Conservation (phyloP, 2,888 invertebrate genomes). For the Orthosia incerta region DNA sequence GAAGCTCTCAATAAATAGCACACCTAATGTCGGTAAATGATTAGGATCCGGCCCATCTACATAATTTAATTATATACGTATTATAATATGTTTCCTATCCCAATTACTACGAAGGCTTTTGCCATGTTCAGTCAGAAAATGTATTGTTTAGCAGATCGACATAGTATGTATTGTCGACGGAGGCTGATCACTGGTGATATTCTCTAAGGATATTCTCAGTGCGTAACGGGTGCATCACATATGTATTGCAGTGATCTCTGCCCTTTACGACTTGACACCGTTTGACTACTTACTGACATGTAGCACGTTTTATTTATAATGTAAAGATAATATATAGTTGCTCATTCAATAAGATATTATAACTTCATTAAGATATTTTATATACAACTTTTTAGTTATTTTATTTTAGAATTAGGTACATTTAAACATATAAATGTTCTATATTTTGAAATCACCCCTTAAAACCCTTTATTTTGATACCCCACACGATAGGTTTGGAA, state of each 20-base stretch:
- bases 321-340: background rate
- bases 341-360: background rate
- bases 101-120: background rate
- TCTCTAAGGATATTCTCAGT: background rate
- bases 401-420: too few relatives aligned
- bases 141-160: background rate
- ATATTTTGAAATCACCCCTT: too few relatives aligned
- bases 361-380: too few relatives aligned
- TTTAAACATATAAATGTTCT: too few relatives aligned
- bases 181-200: background rate
- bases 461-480: too few relatives aligned
- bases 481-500: too few relatives aligned
- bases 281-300: background rate
- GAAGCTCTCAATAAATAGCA: slow-evolving; percentile 5
- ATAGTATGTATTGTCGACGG: background rate
- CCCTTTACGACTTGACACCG: slow-evolving; percentile 7
- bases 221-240: background rate
- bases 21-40: slow-evolving; percentile 4
- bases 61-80: too few relatives aligned
- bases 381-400: too few relatives aligned
- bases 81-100: background rate
- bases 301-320: background rate
- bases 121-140: background rate
- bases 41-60: background rate
- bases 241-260: too few relatives aligned